phyloP scores from a whole-genome alignment of 2,113 vertebrate species.

The Leucopsar rothschildi region DNA sequence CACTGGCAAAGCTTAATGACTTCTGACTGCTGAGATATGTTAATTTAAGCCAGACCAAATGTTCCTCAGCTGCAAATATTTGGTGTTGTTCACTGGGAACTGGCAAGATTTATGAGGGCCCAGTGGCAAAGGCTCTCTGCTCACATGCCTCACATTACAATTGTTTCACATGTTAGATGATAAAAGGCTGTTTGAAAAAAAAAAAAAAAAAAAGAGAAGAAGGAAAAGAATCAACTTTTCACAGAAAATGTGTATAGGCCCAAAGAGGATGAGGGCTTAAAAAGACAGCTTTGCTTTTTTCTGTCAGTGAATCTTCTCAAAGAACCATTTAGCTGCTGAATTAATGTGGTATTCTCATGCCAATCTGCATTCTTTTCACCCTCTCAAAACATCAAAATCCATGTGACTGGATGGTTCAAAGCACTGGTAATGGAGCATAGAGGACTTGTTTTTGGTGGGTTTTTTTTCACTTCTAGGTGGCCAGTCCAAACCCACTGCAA shows the following conservation, averaged over 20 bases:
- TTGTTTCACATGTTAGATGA: constrained; percentile 73
- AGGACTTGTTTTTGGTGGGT: background rate
- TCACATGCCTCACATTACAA: constrained; percentile 76
- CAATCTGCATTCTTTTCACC: constrained; percentile 37
- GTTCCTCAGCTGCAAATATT: constrained; percentile 85
- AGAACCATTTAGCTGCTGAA: constrained; percentile 55
- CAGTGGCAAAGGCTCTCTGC: constrained; percentile 78
- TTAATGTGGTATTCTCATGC: constrained; percentile 49
- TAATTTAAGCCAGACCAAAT: constrained; percentile 85
- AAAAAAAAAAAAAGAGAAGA: background rate
- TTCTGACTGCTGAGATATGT: constrained; percentile 85
- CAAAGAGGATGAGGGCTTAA: constrained; percentile 26
- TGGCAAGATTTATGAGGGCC: constrained; percentile 83
- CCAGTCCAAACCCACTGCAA: background rate
- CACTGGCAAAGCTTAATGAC: constrained; percentile 81
- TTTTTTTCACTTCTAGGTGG: background rate
- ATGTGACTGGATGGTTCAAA: constrained; percentile 58
- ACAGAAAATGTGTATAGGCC: constrained; percentile 32
- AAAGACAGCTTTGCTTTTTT: constrained; percentile 56
- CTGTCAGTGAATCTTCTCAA: constrained; percentile 53
- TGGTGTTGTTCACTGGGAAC: constrained; percentile 82
- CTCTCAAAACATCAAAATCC: constrained; percentile 59
- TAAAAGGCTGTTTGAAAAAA: constrained; percentile 54
- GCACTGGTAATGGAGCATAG: constrained; percentile 30
- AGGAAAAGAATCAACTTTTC: constrained; percentile 63